Evolutionary conservation across 37 sponge, comb jelly and placozoan genomes (phyloP).

Genomic region (Lycopodina hypogea): DNA sequence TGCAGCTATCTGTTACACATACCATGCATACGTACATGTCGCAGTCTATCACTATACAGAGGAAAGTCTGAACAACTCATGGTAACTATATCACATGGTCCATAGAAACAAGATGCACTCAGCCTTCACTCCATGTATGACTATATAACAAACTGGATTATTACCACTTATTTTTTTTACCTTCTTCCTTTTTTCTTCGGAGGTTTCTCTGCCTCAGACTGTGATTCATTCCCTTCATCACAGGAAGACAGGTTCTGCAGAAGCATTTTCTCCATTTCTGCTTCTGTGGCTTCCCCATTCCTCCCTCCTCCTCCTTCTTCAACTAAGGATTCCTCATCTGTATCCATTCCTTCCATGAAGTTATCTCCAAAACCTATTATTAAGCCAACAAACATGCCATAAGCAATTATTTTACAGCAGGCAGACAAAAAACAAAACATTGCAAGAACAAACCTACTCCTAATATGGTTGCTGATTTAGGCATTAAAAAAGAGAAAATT

Average conservation of each 20-base stretch:
- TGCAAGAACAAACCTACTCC: no score
- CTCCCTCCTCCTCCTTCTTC: conserved; percentile 20
- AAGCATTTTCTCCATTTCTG: conserved; percentile 56
- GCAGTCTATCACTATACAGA: no score
- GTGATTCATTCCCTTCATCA: conserved; percentile 32
- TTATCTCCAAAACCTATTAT: neutral
- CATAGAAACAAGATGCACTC: no score
- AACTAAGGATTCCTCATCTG: conserved; percentile 21
- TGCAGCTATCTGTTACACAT: no score
- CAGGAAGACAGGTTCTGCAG: conserved; percentile 63
- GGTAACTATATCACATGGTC: no score
- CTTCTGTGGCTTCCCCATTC: conserved; percentile 31
- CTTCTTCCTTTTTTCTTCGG: conserved; percentile 26
- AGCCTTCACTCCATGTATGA: no score
- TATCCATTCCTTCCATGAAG: neutral
- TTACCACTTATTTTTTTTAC: no score
- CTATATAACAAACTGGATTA: no score
- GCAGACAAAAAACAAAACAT: no score
- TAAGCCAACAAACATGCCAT: neutral
- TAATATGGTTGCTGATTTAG: no score
- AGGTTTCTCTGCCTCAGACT: conserved; percentile 6
- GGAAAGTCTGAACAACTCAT: neutral
- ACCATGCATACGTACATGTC: no score
- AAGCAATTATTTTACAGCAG: neutral
- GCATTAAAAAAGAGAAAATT: neutral